Evolutionary conservation across 2,797 vertebrate species (phyloP).

Genomic region (Oryzias sinensis): DNA sequence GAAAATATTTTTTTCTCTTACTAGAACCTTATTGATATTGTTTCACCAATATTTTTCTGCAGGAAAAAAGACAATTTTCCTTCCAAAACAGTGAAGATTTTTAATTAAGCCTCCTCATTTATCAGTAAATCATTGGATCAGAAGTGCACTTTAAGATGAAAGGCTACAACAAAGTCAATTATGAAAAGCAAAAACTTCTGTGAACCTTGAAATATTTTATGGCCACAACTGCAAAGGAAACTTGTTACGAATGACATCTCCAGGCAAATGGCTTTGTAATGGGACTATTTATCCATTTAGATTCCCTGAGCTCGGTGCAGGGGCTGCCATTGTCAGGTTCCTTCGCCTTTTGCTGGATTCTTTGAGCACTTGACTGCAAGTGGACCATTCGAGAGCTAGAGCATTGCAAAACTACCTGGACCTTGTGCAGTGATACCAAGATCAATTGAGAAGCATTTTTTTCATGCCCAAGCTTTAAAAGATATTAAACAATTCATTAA

Average conservation of each 20-base stretch:
- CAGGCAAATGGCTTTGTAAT: conserved; percentile 68
- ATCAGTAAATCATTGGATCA: conserved; percentile 7
- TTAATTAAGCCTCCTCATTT: background rate
- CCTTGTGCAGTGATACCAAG: conserved; percentile 20
- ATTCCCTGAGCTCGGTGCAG: conserved; percentile 67
- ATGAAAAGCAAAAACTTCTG: conserved; percentile 38
- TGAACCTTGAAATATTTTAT: conserved; percentile 53
- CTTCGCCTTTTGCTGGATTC: conserved; percentile 37
- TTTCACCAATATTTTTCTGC: no score
- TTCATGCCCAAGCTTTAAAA: conserved; percentile 8
- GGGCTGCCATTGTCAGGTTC: conserved; percentile 47
- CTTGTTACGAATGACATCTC: conserved; percentile 61
- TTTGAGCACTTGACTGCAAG: conserved; percentile 54
- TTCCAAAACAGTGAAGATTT: no score
- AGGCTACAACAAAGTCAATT: conserved; percentile 37
- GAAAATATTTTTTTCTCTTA: no score
- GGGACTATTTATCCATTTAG: conserved; percentile 71
- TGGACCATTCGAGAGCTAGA: conserved; percentile 49
- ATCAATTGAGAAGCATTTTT: conserved; percentile 13
- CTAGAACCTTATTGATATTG: no score
- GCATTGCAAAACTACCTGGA: conserved; percentile 37
- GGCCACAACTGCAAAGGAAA: conserved; percentile 41
- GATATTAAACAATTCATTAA: background rate
- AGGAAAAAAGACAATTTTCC: no score
- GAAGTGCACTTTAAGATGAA: conserved; percentile 41